phyloP scores from a whole-genome alignment of 2,797 vertebrate species.

The Pristis pectinata region DNA sequence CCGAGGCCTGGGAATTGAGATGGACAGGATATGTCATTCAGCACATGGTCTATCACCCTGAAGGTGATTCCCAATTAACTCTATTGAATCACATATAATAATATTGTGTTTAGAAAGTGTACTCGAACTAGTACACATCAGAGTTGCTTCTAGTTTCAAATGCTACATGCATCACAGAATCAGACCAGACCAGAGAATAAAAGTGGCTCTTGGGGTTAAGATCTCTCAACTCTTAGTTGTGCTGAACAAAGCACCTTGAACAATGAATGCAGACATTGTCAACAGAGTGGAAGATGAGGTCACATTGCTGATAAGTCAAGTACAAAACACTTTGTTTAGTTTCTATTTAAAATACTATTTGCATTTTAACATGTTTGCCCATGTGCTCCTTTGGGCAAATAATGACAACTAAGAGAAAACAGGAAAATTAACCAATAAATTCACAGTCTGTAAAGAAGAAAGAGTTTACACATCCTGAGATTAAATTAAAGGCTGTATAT shows the following conservation, averaged over 20 bases:
- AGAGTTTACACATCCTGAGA: not conserved
- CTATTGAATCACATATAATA: not conserved
- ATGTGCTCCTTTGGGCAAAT: not conserved
- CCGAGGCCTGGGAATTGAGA: not conserved
- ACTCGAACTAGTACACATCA: not conserved
- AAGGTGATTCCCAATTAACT: not conserved
- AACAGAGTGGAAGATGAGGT: not conserved
- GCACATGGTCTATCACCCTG: not conserved
- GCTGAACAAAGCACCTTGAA: not conserved
- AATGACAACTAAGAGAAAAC: not conserved
- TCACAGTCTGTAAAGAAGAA: not conserved
- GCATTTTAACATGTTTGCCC: not conserved
- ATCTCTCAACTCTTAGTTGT: not conserved
- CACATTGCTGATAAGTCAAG: not conserved
- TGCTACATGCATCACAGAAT: not conserved
- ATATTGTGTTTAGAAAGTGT: not conserved
- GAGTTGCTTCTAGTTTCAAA: not conserved
- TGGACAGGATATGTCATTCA: not conserved
- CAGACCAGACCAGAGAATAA: not conserved
- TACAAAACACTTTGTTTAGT: not conserved
- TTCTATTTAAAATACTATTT: slow-evolving; percentile 1
- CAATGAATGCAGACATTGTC: not conserved
- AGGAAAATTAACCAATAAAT: not conserved
- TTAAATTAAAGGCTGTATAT: too few relatives aligned
- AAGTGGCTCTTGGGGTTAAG: not conserved